Base-by-base conservation (phyloP, 2,797 vertebrate species). In the Limnodromus scolopaceus region DNA sequence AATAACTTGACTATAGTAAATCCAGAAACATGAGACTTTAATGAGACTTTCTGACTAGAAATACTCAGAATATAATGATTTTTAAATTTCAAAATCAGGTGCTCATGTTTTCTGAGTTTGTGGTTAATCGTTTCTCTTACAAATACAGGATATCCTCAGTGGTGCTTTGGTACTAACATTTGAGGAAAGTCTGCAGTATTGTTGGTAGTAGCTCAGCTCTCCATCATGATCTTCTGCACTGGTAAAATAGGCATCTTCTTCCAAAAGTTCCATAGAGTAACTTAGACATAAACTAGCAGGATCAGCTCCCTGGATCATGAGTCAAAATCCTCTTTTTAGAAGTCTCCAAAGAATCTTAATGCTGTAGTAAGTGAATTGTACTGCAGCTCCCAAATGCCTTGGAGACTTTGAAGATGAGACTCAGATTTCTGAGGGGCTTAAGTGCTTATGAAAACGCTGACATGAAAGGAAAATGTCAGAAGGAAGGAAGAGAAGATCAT, bases 401-500 rank as follows among this genome's bases (percentile, higher is more conserved):
- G 41, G 83, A 63, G 57, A 46, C 43, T 88, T 71, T 72, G 36
- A 79, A 79, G 72, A 32, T 75, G 76, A 82, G 66, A 61, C 51
- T 93, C 51, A 3, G 39, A 65, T 88, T 95, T 93, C 81, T 53
- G 60, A 60, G 66, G 19, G 20, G 16, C 32, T 64, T 84, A 86
- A 87, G 48, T 53, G 17, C 65, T 82, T 39, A 22, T 60, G 70
- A 83, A 77, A 87, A 83, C 60, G 65, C 66, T 81, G 61, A 81
- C 13, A 0, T n/a, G 55, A 69, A 57, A 53, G 45, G 72, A 63
- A 57, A 84, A 58, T 41, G 25, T 82, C 36, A 45, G 61, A 82
- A 91, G 77, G 70, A 79, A 89, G 74, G 94, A 90, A 94, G 45
- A 64, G 55, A 84, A 49, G 72, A 55, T 84, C 14, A 19, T 39